Evolutionary conservation across 2,113 vertebrate species (phyloP), one percentile per base, ranked within the genome.

Genomic region (Hystrix cristata): DNA sequence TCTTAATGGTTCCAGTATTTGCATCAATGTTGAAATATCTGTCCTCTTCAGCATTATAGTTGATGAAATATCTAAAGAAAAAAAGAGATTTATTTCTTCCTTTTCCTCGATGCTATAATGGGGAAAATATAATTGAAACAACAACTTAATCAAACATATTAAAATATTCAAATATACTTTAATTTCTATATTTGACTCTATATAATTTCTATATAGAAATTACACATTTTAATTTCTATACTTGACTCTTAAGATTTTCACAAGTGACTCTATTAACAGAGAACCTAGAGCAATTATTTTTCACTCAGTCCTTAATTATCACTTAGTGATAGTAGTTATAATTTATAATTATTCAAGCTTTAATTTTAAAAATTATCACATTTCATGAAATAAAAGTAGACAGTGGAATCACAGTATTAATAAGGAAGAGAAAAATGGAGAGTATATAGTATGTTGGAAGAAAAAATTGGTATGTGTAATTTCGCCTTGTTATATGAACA

Each of bases 11-110:
- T 57, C 99, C 99, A 81, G 98, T 99, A 96, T 98, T 99, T 88
- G 99, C 97, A 74, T 99, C 99, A 65, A 99, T 99, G 69, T 98
- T 99, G 98, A 99, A 99, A 98, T 98, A 99, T 34, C 95, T 97
- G 1, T 99, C 98, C 78, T 98, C 99, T 69, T 99, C 99, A 78
- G 97, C 98, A 87, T 97, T 98, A 94, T 98, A 98, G 90, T 99
- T 99, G 96, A 99, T 98, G 96, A 99, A 99, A 97, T 99, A 99
- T 96, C 99, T 99, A 91, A n/a, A 85, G 72, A 95, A 94, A 96
- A 16, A 43, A 86, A 29, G 62, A 3, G 16, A 0, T 80, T 55
- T 31, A 55, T 19, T 34, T 23, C 6, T 48, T 79, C 11, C 60
- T 93, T 93, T 67, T 21, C 82, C 8, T 27, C 46, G 12, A 90